Evolutionary conservation across 2,113 vertebrate species (phyloP).

Genomic region (Onychorhynchus coronatus): DNA sequence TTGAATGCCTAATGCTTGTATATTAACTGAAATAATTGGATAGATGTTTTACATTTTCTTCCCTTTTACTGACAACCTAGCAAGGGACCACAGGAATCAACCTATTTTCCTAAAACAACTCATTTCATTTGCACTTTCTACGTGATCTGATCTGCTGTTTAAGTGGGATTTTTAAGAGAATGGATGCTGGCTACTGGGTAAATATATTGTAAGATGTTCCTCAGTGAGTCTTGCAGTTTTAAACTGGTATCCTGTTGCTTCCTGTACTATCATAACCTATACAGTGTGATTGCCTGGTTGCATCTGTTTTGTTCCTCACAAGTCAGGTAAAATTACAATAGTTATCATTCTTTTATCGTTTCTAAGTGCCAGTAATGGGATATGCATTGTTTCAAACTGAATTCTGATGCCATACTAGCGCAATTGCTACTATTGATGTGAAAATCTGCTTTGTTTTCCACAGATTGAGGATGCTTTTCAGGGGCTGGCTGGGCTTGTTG

Average conservation of each 20-base stretch:
- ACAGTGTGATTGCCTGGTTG: not conserved
- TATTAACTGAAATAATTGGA: slow-evolving; percentile 92
- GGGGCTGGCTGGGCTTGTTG: not conserved
- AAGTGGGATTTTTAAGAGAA: slow-evolving; percentile 32
- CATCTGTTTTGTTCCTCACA: not conserved
- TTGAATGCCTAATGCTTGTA: slow-evolving; percentile 85
- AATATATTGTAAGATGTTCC: not conserved
- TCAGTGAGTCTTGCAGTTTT: not conserved
- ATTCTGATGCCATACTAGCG: not conserved
- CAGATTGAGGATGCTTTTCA: not conserved
- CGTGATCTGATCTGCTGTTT: slow-evolving; percentile 57
- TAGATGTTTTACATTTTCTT: slow-evolving; percentile 82
- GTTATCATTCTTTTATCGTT: not conserved
- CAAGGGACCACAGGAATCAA: slow-evolving; percentile 70
- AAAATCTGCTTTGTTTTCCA: not conserved
- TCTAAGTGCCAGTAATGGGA: not conserved
- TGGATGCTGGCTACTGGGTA: not conserved
- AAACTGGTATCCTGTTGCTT: not conserved
- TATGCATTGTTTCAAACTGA: not conserved
- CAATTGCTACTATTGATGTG: not conserved
- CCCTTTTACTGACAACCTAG: slow-evolving; percentile 74
- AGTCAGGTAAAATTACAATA: not conserved
- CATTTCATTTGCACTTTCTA: slow-evolving; percentile 70
- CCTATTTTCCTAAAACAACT: slow-evolving; percentile 55
- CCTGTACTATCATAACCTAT: not conserved